Evolutionary conservation across 2,888 invertebrate species (phyloP).

Genomic region (Antheraea yamamai): DNA sequence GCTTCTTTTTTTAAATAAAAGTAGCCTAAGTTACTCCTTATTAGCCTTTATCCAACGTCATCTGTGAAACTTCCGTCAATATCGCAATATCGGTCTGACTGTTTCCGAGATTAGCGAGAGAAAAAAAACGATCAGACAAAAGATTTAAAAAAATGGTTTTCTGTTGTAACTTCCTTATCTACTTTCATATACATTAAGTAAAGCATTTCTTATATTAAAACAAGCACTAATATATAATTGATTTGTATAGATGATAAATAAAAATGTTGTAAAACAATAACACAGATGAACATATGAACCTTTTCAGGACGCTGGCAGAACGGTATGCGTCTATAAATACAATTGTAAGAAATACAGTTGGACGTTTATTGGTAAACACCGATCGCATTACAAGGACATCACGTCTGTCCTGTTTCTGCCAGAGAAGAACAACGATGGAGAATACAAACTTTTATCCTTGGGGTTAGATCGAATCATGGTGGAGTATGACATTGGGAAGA

Average conservation of each 20-base stretch:
- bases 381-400: constrained; percentile 83
- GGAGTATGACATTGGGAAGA: constrained; percentile 80
- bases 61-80: too few species aligned
- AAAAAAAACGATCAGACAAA: too few species aligned
- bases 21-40: too few species aligned
- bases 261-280: not conserved
- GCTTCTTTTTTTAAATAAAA: too few species aligned
- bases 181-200: too few species aligned
- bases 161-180: too few species aligned
- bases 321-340: constrained; percentile 77
- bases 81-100: too few species aligned
- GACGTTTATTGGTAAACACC: constrained; percentile 82
- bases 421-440: constrained; percentile 49
- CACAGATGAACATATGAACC: not conserved
- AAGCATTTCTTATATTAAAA: too few species aligned
- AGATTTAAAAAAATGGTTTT: too few species aligned
- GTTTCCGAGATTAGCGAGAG: too few species aligned
- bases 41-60: too few species aligned
- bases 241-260: not conserved
- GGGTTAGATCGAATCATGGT: constrained; percentile 82
- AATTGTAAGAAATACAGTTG: constrained; percentile 62
- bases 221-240: too few species aligned
- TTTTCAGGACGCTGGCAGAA: constrained; percentile 76
- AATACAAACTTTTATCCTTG: constrained; percentile 80
- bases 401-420: constrained; percentile 80